phyloP scores from a whole-genome alignment of 2,113 vertebrate genomes.

The Dascyllus trimaculatus region DNA sequence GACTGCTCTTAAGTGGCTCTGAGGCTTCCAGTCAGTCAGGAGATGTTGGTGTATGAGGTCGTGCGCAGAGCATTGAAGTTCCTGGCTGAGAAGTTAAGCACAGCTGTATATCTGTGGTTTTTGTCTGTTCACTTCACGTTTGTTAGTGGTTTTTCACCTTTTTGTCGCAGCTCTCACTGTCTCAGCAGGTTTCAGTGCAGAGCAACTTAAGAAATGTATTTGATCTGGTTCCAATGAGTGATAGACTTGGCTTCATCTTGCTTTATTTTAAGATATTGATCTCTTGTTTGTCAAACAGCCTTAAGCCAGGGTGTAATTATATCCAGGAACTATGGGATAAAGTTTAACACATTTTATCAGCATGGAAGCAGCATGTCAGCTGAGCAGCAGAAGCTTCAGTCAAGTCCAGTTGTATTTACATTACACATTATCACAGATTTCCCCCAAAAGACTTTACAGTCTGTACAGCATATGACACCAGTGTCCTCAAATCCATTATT shows the following conservation, averaged over 20 bases:
- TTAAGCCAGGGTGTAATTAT: not conserved
- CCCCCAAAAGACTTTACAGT: not conserved
- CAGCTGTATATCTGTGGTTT: constrained; percentile 12
- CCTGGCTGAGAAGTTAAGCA: constrained; percentile 27
- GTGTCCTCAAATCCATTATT: too few relatives aligned
- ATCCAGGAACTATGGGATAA: not conserved
- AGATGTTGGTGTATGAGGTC: constrained; percentile 23
- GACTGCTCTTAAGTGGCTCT: constrained; percentile 63
- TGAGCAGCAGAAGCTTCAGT: too few relatives aligned
- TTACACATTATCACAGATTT: not conserved
- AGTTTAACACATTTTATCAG: too few relatives aligned
- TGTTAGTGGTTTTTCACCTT: constrained; percentile 21
- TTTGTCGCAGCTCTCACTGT: not conserved
- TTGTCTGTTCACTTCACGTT: constrained; percentile 17
- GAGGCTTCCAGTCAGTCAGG: constrained; percentile 67
- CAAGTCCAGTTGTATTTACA: too few relatives aligned
- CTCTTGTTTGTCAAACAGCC: not conserved
- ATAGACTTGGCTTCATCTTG: not conserved
- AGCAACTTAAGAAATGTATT: not conserved
- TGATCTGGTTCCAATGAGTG: not conserved
- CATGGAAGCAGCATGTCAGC: too few relatives aligned
- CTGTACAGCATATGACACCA: too few relatives aligned
- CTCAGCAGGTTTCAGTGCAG: not conserved
- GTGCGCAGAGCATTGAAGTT: constrained; percentile 18
- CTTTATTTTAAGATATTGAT: constrained; percentile 3